Conservation (phyloP, 1,140 invertebrate species). For the Leptinotarsa defecta region DNA sequence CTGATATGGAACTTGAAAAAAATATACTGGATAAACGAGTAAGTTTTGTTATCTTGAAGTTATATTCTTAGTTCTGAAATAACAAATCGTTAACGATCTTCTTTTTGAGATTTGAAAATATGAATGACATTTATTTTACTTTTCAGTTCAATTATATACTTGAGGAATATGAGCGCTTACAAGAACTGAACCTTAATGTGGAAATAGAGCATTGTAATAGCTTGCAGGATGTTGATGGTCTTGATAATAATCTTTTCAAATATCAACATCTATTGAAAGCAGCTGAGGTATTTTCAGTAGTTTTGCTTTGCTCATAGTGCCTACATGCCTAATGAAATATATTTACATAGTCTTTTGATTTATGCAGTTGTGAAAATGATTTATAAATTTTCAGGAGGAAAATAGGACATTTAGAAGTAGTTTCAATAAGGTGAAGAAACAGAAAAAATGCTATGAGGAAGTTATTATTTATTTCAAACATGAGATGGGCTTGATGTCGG, state of each 20-base stretch:
- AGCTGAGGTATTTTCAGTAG: slow-evolving; percentile 40
- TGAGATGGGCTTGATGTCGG: slow-evolving; percentile 46
- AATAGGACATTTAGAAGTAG: slow-evolving; percentile 30
- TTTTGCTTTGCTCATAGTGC: slow-evolving; percentile 12
- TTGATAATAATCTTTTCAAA: slow-evolving; percentile 49
- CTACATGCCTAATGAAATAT: not conserved
- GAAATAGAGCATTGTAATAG: slow-evolving; percentile 51
- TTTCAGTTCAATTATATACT: slow-evolving; percentile 4
- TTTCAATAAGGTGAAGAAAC: slow-evolving; percentile 42
- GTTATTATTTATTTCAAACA: slow-evolving; percentile 46
- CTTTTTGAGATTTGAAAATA: too few species aligned
- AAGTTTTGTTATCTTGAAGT: too few species aligned
- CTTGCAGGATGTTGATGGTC: slow-evolving; percentile 47
- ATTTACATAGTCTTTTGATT: slow-evolving; percentile 17
- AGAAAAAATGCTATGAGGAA: slow-evolving; percentile 45
- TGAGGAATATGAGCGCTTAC: slow-evolving; percentile 40
- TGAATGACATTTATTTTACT: not conserved
- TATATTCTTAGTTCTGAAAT: too few species aligned
- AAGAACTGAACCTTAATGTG: slow-evolving; percentile 47
- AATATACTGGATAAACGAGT: not conserved
- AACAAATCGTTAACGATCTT: too few species aligned
- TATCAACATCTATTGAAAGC: slow-evolving; percentile 46
- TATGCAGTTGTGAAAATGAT: not conserved
- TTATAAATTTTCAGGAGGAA: slow-evolving; percentile 28
- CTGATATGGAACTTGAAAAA: not conserved